phyloP scores from a whole-genome alignment of 37 sponge, comb jelly and placozoan species.

The Halisarca cf. caerulea region DNA sequence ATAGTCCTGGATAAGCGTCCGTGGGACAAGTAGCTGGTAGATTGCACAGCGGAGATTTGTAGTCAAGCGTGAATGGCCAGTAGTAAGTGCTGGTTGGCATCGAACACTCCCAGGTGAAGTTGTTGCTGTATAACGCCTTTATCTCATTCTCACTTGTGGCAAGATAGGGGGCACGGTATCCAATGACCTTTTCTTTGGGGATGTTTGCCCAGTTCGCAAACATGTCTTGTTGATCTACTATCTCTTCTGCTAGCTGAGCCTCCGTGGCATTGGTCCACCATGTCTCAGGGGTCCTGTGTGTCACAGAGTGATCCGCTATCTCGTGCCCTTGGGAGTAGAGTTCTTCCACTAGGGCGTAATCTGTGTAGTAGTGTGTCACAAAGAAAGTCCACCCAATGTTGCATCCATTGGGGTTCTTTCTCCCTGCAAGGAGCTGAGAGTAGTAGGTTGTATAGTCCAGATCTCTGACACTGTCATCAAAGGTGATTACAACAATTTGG shows the following conservation, averaged over 20 bases:
- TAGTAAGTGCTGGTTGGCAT: slow-evolving; percentile 37
- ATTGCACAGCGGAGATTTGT: slow-evolving; percentile 51
- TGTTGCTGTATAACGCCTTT: slow-evolving; percentile 31
- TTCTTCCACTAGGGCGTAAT: slow-evolving; percentile 53
- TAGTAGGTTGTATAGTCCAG: slow-evolving; percentile 33
- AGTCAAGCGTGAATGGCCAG: slow-evolving; percentile 68
- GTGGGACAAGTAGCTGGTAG: slow-evolving; percentile 49
- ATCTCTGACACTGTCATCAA: slow-evolving; percentile 33
- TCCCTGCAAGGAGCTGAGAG: slow-evolving; percentile 1
- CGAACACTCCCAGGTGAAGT: slow-evolving; percentile 48
- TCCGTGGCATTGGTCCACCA: slow-evolving; percentile 50
- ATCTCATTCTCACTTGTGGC: slow-evolving; percentile 39
- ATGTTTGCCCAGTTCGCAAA: slow-evolving; percentile 44
- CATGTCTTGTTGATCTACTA: slow-evolving; percentile 45
- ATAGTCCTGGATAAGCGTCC: slow-evolving; percentile 52
- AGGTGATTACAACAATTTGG: slow-evolving; percentile 51
- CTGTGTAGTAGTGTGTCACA: slow-evolving; percentile 45
- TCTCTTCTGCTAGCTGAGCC: slow-evolving; percentile 46
- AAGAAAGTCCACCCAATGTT: slow-evolving; percentile 43
- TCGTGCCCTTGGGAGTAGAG: slow-evolving; percentile 33
- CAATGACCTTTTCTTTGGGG: slow-evolving; percentile 8
- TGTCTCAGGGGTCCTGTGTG: slow-evolving; percentile 36
- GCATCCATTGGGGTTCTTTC: slow-evolving; percentile 62
- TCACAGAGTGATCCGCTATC: slow-evolving; percentile 60
- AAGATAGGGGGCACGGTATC: slow-evolving; percentile 55